Base-by-base conservation (phyloP, 2,888 invertebrate genomes). In the Ophraella communa region DNA sequence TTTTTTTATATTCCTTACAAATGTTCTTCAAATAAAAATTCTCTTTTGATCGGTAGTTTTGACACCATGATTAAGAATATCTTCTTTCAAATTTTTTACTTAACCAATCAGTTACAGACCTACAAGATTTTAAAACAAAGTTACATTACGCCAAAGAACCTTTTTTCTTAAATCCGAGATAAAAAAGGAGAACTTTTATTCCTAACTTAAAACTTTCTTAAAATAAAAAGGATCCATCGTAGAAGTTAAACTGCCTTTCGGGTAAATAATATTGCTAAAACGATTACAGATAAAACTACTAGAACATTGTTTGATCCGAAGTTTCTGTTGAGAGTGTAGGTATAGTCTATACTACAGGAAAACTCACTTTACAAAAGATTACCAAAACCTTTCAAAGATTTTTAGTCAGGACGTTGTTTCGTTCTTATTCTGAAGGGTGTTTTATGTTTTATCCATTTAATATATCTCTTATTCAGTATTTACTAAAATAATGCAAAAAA, bases 341-440 rank as follows among this genome's bases (percentile, higher is more conserved):
- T 20, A 66, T 67, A 65, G 67, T 17, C 70, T 67, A 64, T 55
- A 53, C 67, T 69, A 73, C 73, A 72, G 69, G 73, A 65, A 72
- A 72, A 73, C 58, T 70, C 73, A 73, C 73, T 73, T 72, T 69
- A 69, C 65, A 66, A 54, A n/a, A 68, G 70, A 72, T 70, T 71
- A 66, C 60, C 67, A 64, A 72, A 73, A 72, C 73, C 73, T 73
- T 69, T 73, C 73, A 67, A 68, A 64, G 65, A 61, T 64, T 59
- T 65, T 58, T 66, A 57, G 53, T 66, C 62, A 70, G 71, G 71
- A 66, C 64, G 51, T 53, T 56, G 61, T 71, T 71, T 69, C 67
- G 60, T 71, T 68, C 61, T 66, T 67, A 58, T 18, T 39, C 58
- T 58, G 30, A 39, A 27, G 39, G 39, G 20, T 21, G 23, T 51